A percentile compares a stretch with the other conserved stretches of the same genome.
Conservation (phyloP, 2,797 vertebrate species). For the Denticeps clupeoides region DNA sequence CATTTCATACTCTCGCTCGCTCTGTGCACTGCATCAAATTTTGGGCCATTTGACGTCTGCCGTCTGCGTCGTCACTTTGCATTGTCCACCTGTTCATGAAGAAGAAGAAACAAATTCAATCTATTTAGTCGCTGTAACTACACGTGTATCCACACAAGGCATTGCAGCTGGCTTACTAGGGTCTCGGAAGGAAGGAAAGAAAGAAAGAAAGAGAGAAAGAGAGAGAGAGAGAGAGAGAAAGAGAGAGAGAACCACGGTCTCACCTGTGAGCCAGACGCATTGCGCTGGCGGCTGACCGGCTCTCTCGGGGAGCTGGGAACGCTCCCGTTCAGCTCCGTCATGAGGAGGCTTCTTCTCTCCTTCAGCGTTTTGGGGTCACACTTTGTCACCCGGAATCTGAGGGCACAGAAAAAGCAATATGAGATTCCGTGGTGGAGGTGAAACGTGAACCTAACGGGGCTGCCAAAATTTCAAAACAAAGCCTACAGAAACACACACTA, state of each 20-base stretch:
- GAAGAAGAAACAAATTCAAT: too few species aligned
- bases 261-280: constrained; percentile 48
- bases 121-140: too few species aligned
- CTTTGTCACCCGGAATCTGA: constrained; percentile 90
- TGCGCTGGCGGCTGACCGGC: constrained; percentile 36
- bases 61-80: too few species aligned
- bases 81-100: too few species aligned
- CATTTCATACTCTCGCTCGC: too few species aligned
- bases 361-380: constrained; percentile 67
- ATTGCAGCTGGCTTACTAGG: too few species aligned
- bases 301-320: constrained; percentile 47
- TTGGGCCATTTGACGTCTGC: too few species aligned
- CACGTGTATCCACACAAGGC: too few species aligned
- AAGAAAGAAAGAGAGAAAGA: not conserved
- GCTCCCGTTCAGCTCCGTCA: constrained; percentile 60
- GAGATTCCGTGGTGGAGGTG: too few species aligned
- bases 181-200: not conserved
- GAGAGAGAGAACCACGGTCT: not conserved
- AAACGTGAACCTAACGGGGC: too few species aligned
- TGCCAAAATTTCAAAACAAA: constrained; percentile 3
- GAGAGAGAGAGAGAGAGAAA: not conserved
- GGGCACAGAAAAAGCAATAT: not conserved
- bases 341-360: constrained; percentile 67
- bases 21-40: too few species aligned
- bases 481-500: too few species aligned